Percentiles rank a stretch among this genome's conserved stretches.
phyloP scores from a whole-genome alignment of 1,140 invertebrate species.

The Drosophila ambigua region DNA sequence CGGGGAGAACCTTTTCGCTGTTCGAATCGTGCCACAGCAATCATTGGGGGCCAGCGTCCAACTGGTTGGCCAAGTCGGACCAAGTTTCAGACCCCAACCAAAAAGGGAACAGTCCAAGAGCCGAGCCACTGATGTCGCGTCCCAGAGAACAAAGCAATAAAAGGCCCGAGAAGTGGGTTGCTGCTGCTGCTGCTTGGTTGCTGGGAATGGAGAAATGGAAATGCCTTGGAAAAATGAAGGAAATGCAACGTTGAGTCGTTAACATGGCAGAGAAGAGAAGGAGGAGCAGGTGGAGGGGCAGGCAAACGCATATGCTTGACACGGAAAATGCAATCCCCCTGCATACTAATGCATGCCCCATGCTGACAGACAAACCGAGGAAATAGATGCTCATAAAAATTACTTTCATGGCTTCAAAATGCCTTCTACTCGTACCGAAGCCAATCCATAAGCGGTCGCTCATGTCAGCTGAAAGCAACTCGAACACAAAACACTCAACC shows the following conservation, averaged over 20 bases:
- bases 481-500: constrained; percentile 5
- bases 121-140: constrained; percentile 1
- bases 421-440: constrained; percentile 14
- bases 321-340: constrained; percentile 66
- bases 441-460: constrained; percentile 18
- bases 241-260: constrained; percentile 45
- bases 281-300: neutral
- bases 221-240: constrained; percentile 67
- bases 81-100: constrained; percentile 21
- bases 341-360: constrained; percentile 59
- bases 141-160: constrained; percentile 67
- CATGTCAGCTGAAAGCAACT: neutral
- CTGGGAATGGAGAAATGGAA: constrained; percentile 53
- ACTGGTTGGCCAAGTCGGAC: constrained; percentile 2
- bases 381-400: constrained; percentile 65
- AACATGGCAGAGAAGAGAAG: constrained; percentile 6
- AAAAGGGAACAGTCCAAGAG: constrained; percentile 68
- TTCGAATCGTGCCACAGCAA: constrained; percentile 52
- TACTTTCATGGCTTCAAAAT: constrained; percentile 56
- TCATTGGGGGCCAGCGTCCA: constrained; percentile 47
- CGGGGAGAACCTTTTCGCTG: constrained; percentile 22
- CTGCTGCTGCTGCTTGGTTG: constrained; percentile 39
- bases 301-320: constrained; percentile 71
- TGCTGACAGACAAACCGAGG: constrained; percentile 36
- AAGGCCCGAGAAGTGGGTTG: constrained; percentile 64